These are phyloP conservation scores for Characodon lateralis DNA, from an alignment of 2,797 vertebrate species.

Conservation along the genomic window DNA sequence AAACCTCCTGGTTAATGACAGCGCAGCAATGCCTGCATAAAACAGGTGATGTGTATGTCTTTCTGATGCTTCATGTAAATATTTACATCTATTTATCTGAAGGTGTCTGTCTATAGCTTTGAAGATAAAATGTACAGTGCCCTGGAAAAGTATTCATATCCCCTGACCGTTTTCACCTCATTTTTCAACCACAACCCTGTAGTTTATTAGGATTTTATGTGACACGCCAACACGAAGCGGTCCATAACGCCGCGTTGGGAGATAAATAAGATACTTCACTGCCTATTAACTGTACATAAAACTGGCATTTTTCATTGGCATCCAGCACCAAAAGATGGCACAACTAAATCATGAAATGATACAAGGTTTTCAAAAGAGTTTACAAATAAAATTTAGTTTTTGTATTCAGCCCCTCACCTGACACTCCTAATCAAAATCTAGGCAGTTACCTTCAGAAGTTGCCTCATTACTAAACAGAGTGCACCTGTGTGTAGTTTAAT, in stretches of 20 bases:
- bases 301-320: no score
- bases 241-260: not conserved
- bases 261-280: no score
- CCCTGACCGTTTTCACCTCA: not conserved
- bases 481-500: no score
- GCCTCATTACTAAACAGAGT: no score
- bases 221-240: not conserved
- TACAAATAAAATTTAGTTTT: no score
- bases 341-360: no score
- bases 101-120: not conserved
- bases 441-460: no score
- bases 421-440: no score
- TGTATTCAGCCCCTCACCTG: no score
- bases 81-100: not conserved
- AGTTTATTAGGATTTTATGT: not conserved
- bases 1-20: slow-evolving; percentile 27
- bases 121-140: not conserved
- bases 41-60: not conserved
- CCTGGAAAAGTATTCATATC: not conserved
- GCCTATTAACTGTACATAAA: no score
- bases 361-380: no score
- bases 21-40: slow-evolving; percentile 15
- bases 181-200: not conserved
- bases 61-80: not conserved
- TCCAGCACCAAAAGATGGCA: no score